Percentiles rank a stretch among this genome's conserved stretches.
Conservation (phyloP, 2,797 vertebrate species). For the Xiphophorus birchmanni region DNA sequence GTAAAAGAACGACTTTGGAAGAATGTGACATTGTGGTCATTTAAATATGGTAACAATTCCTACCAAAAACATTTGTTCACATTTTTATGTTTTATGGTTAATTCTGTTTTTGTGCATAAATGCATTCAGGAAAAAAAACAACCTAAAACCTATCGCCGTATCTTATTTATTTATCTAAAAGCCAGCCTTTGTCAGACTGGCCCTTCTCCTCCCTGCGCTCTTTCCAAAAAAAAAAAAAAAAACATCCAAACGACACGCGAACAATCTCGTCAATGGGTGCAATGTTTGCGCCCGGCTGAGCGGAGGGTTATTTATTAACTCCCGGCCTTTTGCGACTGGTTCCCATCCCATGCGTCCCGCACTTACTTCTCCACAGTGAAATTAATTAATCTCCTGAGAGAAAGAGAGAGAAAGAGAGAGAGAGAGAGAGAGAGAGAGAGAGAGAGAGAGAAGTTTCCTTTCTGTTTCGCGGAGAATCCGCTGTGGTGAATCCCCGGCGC, state of each 20-base stretch:
- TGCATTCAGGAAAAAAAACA: not conserved
- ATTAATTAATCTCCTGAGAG: conserved; percentile 87
- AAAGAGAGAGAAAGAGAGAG: conserved; percentile 42
- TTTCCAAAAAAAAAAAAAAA: conserved; percentile 71
- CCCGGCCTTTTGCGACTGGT: conserved; percentile 91
- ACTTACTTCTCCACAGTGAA: conserved; percentile 85
- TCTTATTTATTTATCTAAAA: not conserved
- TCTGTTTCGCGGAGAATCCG: not conserved
- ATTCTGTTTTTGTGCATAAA: not conserved
- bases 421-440: too few relatives aligned
- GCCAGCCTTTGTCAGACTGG: not conserved
- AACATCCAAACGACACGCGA: conserved; percentile 96
- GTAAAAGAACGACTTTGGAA: not conserved
- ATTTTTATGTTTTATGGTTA: too few relatives aligned
- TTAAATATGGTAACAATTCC: not conserved
- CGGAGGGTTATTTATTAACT: conserved; percentile 96
- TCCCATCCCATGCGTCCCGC: conserved; percentile 92
- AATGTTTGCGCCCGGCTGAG: conserved; percentile 91
- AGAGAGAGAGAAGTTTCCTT: too few relatives aligned
- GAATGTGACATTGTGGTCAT: not conserved
- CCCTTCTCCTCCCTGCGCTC: conserved; percentile 69
- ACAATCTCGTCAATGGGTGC: conserved; percentile 93
- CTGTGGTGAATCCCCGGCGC: conserved; percentile 85
- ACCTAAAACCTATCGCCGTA: not conserved
- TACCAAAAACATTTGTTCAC: not conserved